A percentile compares a stretch with the other conserved stretches of the same genome.
phyloP scores from a whole-genome alignment of 2,888 invertebrate species.

The Ormyrus labotus region DNA sequence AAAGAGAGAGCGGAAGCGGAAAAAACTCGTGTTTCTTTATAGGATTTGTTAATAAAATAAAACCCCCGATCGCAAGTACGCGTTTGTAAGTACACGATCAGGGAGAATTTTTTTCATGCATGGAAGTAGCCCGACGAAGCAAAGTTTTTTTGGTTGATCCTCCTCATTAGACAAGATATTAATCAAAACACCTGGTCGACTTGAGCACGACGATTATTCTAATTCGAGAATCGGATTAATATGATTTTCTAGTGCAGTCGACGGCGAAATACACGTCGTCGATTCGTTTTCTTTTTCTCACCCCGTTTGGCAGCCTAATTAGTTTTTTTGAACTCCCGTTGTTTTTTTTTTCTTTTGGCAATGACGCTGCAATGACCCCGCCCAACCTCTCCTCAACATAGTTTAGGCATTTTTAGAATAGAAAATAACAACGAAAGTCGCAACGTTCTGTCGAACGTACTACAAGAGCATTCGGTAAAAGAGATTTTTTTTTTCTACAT shows the following conservation, averaged over 20 bases:
- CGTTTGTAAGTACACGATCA: constrained; percentile 53
- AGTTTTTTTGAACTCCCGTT: constrained; percentile 9
- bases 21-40: constrained; percentile 29
- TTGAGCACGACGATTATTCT: constrained; percentile 7
- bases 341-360: constrained; percentile 36
- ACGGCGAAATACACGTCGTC: constrained; percentile 40
- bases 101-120: constrained; percentile 36
- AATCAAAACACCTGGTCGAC: neutral
- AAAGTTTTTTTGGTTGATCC: constrained; percentile 17
- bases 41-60: constrained; percentile 27
- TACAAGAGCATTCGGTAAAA: neutral
- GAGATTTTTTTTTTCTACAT: neutral
- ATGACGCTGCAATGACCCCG: constrained; percentile 22
- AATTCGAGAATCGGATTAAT: neutral
- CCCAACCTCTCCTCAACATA: constrained; percentile 16
- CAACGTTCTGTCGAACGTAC: constrained; percentile 20
- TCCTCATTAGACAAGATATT: constrained; percentile 2
- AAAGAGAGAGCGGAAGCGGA: constrained; percentile 39
- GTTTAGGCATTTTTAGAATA: constrained; percentile 37
- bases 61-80: constrained; percentile 27
- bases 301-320: constrained; percentile 18
- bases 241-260: neutral
- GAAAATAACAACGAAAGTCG: constrained; percentile 33
- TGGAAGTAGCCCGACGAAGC: constrained; percentile 19
- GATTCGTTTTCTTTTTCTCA: constrained; percentile 12